Conservation (phyloP, 2,797 vertebrate genomes). For the Sphenopsis melanotis region DNA sequence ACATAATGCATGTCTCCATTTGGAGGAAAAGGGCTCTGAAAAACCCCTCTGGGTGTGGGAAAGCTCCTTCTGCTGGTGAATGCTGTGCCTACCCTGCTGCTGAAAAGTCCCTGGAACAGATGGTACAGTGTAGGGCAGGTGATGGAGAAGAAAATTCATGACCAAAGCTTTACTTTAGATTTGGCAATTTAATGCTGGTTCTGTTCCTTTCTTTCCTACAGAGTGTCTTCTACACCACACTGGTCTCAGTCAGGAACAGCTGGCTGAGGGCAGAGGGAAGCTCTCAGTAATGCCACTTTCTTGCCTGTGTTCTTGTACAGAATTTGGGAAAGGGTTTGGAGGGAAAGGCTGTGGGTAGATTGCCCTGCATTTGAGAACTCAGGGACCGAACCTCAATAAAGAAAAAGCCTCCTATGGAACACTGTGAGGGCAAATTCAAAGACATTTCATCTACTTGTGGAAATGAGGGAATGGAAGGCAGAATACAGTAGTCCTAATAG, state of each 20-base stretch:
- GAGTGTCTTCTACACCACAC: background rate
- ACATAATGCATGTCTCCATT: background rate
- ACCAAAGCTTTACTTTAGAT: background rate
- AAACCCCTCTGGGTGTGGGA: background rate
- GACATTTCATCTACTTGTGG: background rate
- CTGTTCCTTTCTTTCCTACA: background rate
- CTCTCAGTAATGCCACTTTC: background rate
- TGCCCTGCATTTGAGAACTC: background rate
- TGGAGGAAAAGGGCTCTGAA: background rate
- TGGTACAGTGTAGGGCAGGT: background rate
- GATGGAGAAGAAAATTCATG: background rate
- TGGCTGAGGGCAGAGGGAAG: background rate
- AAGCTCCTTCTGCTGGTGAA: background rate
- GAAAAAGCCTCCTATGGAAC: background rate
- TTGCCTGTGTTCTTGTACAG: background rate
- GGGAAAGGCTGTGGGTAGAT: background rate
- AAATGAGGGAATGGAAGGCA: background rate
- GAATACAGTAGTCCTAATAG: background rate
- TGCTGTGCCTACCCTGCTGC: background rate
- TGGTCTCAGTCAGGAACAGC: background rate
- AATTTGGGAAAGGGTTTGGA: background rate
- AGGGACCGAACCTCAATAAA: background rate
- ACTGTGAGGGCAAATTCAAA: background rate
- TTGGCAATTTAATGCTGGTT: background rate
- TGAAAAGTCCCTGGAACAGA: background rate